Evolutionary conservation across 2,113 vertebrate species (phyloP).

Genomic region (Platichthys flesus): DNA sequence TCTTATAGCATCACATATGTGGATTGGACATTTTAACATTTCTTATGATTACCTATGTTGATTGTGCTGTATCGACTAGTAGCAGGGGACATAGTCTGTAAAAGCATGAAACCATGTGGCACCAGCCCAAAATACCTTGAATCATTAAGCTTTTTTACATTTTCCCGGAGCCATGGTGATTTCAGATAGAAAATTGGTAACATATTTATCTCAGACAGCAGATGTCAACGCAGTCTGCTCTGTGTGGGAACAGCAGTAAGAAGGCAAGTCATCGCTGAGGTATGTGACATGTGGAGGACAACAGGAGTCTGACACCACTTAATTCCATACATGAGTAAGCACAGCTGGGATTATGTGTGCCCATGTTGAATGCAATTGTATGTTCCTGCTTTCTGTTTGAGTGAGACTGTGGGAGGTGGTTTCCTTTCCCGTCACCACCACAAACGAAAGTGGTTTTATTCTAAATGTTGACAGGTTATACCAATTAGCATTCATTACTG

Average conservation of each 20-base stretch:
- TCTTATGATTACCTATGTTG: no score
- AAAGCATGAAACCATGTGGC: no score
- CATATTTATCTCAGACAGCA: neutral
- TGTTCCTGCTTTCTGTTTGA: constrained; percentile 1
- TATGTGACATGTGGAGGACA: constrained; percentile 55
- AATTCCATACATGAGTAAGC: constrained; percentile 57
- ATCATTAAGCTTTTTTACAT: neutral
- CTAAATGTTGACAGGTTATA: neutral
- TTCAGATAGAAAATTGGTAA: neutral
- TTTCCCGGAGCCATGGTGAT: neutral
- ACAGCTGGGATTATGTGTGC: constrained; percentile 45
- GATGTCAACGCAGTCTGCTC: neutral
- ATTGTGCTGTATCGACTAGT: no score
- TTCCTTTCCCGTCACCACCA: constrained; percentile 8
- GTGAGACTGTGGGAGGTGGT: neutral
- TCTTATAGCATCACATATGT: no score
- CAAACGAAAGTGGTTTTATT: no score
- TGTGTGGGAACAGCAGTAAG: neutral
- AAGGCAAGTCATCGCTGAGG: constrained; percentile 23
- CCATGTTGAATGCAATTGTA: constrained; percentile 3
- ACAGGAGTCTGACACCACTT: constrained; percentile 54
- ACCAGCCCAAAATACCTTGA: no score
- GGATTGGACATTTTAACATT: neutral
- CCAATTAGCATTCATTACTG: constrained; percentile 10
- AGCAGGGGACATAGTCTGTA: neutral